phyloP scores from a whole-genome alignment of 2,888 invertebrate species.

The Drosophila melanosoma region DNA sequence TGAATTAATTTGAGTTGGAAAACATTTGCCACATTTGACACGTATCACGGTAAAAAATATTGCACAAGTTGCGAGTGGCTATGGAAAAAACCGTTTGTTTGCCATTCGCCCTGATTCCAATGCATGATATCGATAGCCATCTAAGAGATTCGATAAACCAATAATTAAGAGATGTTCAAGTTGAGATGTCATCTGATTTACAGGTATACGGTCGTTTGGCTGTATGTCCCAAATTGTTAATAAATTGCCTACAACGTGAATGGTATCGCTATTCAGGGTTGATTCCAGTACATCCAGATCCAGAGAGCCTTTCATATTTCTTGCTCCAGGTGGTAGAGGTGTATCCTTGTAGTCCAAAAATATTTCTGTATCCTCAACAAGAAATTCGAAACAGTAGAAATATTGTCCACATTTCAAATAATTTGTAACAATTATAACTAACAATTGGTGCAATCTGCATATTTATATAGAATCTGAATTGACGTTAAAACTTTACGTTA shows the following conservation, averaged over 20 bases:
- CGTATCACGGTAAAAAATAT: too few species aligned
- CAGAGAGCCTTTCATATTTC: conserved; percentile 4
- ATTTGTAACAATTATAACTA: neutral
- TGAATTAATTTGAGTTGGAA: conserved; percentile 52
- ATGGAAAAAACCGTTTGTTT: conserved; percentile 60
- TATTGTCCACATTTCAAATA: conserved; percentile 34
- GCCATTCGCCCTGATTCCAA: conserved; percentile 57
- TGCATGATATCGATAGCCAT: conserved; percentile 18
- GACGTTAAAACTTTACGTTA: neutral
- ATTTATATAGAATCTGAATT: conserved; percentile 34
- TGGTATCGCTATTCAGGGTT: conserved; percentile 18
- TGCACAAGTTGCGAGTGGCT: too few species aligned
- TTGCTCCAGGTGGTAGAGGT: conserved; percentile 22
- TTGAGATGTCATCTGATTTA: conserved; percentile 11
- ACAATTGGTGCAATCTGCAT: neutral
- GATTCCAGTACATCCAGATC: conserved; percentile 26
- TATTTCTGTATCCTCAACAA: conserved; percentile 55
- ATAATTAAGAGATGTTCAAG: neutral
- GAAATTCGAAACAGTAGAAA: conserved; percentile 37
- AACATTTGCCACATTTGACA: too few species aligned
- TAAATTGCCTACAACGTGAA: conserved; percentile 48
- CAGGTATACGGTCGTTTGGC: conserved; percentile 51
- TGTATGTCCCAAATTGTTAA: conserved; percentile 52
- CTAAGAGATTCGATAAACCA: conserved; percentile 4
- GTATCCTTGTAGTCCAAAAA: conserved; percentile 47